These are phyloP conservation scores for Peromyscus eremicus DNA, from an alignment of 2,797 vertebrate genomes.

Conservation along the genomic window DNA sequence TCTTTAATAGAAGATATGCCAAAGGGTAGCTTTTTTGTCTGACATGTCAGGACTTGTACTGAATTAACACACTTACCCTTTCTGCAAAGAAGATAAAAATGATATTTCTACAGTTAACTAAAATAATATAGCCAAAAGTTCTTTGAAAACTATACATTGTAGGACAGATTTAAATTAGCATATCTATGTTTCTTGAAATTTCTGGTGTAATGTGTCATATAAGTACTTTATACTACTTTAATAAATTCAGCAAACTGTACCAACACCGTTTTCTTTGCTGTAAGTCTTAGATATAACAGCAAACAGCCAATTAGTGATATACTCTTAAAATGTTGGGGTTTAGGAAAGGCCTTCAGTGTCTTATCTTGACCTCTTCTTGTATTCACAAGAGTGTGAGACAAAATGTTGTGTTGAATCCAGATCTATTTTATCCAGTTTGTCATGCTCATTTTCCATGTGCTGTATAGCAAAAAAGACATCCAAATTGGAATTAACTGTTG, in stretches of 20 bases:
- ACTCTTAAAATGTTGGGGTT: constrained; percentile 43
- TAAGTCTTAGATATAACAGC: constrained; percentile 42
- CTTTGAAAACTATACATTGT: constrained; percentile 44
- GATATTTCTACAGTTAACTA: constrained; percentile 61
- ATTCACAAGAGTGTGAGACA: constrained; percentile 26
- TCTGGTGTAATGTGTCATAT: neutral
- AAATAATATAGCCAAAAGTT: constrained; percentile 27
- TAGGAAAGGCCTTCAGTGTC: neutral
- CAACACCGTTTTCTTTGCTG: constrained; percentile 7
- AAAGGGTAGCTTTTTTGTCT: constrained; percentile 62
- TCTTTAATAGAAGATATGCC: constrained; percentile 65
- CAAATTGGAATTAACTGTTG: constrained; percentile 43
- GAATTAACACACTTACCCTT: constrained; percentile 44
- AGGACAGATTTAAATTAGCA: neutral
- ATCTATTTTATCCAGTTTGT: constrained; percentile 26
- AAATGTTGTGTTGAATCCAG: constrained; percentile 2
- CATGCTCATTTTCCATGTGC: neutral
- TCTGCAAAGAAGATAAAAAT: constrained; percentile 12
- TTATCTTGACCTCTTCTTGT: constrained; percentile 44
- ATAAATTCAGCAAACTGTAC: neutral
- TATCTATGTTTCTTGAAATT: constrained; percentile 26
- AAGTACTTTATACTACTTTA: constrained; percentile 3
- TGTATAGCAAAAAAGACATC: constrained; percentile 32
- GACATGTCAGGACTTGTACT: constrained; percentile 60
- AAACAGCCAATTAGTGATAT: constrained; percentile 50